Conservation (phyloP, 2,113 vertebrate species). For the Ammodytes marinus region DNA sequence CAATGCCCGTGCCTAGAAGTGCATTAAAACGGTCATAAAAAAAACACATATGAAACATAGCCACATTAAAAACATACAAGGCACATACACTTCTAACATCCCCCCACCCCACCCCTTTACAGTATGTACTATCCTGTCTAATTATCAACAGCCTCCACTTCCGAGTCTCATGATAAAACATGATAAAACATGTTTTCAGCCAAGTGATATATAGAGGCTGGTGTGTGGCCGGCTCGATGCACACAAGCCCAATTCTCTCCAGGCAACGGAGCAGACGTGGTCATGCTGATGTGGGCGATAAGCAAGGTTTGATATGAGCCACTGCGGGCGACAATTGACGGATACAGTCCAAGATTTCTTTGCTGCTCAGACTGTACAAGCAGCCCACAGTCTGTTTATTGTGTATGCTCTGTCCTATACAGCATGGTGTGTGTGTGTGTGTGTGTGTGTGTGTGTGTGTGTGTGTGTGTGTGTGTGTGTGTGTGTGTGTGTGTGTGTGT, state of each 20-base stretch:
- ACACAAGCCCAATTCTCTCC: not conserved
- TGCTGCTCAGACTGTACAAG: not conserved
- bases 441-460: too few species aligned
- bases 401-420: constrained; percentile 4
- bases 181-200: not conserved
- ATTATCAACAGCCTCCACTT: not conserved
- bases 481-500: too few species aligned
- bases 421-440: not conserved
- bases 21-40: too few species aligned
- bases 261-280: not conserved
- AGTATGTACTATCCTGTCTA: not conserved
- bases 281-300: constrained; percentile 46
- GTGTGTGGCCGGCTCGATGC: not conserved
- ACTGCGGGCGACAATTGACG: constrained; percentile 14
- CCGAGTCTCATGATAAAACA: not conserved
- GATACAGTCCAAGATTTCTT: constrained; percentile 2
- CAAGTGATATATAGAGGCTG: not conserved
- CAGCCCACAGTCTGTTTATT: constrained; percentile 3
- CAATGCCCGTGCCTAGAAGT: too few species aligned
- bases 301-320: constrained; percentile 10
- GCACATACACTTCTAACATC: too few species aligned
- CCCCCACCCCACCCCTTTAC: too few species aligned
- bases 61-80: too few species aligned
- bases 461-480: too few species aligned
- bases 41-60: too few species aligned